Base-by-base conservation (phyloP, 2,888 invertebrate genomes). In the Spicauda simplicius region DNA sequence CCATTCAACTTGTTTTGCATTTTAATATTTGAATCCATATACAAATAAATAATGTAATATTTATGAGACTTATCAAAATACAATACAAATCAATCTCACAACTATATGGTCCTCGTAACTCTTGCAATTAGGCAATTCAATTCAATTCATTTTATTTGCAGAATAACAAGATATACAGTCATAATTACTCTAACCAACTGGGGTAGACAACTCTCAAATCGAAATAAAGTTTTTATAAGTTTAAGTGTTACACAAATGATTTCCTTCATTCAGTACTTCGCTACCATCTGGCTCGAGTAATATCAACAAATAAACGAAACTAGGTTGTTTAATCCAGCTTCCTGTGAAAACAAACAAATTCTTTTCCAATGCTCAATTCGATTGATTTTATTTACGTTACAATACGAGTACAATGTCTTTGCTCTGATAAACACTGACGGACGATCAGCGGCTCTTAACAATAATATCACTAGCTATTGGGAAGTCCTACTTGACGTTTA, bases 351-450 rank as follows among this genome's bases (percentile, higher is more conserved):
- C 83, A 90, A 88, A 87, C 88, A 85, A 86, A 90, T 89, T 84
- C 88, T 83, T 82, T 80, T 76, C 76, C 76, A 75, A 78, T 82
- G 80, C 82, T 80, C 76, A 77, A 77, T 76, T 73, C 73, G 74
- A 77, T 83, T 83, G 80, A 83, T 84, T 62, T 76, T 88, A 87
- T 88, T 89, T 87, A 86, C 79, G 77, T 80, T 85, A 78, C 77
- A 72, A 48, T 48, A 16, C 16, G 48, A 48, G 75, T 74, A 78
- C 81, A 81, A 79, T 81, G 80, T 84, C 78, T 80, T 81, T 79
- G 80, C 77, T 81, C 80, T 77, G 80, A 85, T 88, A 88, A 90
- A 88, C 89, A 88, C 84, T 87, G 87, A 88, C 88, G 84, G 84
- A 77, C 76, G 72, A 71, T 74, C 60, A 48, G 52, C 50, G 33